Evolutionary conservation across 2,888 invertebrate species (phyloP), one percentile per base, ranked within the genome.

Genomic region (Papilio elwesi): DNA sequence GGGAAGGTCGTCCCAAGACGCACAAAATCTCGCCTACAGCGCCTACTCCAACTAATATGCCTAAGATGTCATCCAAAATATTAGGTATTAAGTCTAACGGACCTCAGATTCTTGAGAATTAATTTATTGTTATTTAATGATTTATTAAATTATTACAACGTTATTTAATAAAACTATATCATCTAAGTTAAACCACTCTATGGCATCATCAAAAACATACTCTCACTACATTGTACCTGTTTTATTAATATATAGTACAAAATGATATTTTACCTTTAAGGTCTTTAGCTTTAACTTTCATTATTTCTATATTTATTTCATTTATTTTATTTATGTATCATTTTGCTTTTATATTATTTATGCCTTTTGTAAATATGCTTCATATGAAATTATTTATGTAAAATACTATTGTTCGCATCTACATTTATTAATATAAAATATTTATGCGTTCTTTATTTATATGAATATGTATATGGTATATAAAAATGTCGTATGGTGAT

Each of bases 11-110:
- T 92, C 95, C 74, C 94, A 95, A 53, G 95, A 96, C 74, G 95
- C 95, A 53, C 95, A 96, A 78, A 95, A 96, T 77, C 83, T 97
- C 84, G 97, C 97, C 65, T 97, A 97, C 90, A 95, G 93, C 82
- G 97, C 96, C 74, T 95, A 96, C 88, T 82, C 92, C 77, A 89
- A 91, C 84, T 93, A 84, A 92, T 9, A 9, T 79, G 85, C 86
- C 88, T 87, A 88, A 89, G 87, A 86, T 81, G 76, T 76, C 79
- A 67, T 78, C 82, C 74, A 70, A 76, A 69, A 72, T 71, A 73
- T 78, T 73, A 73, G 69, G 36, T 38, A 79, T 78, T 83, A 87
- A 88, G 84, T 84, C 85, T 87, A 83, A 78, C 83, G 89, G 88
- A 92, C 92, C 91, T 92, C 92, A 92, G 82, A 82, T 70, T 78